These are phyloP conservation scores for Drosophila suboccidentalis DNA, from an alignment of 2,888 invertebrate genomes.

Conservation along the genomic window DNA sequence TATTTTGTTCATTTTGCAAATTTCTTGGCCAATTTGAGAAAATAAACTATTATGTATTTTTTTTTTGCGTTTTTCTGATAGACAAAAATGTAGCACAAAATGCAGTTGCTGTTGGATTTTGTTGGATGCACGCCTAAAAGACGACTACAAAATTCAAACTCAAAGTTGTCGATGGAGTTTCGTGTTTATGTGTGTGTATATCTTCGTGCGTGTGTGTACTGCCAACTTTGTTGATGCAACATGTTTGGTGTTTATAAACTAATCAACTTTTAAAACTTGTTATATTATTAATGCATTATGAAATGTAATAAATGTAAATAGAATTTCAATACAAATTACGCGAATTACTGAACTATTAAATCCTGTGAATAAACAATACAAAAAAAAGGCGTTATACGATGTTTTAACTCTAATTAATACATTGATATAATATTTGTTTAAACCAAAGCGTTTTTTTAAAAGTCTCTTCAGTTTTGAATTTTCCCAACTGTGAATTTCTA, in stretches of 20 bases:
- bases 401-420: too few species aligned
- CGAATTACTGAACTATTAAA: too few species aligned
- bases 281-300: not conserved
- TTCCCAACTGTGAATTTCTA: not conserved
- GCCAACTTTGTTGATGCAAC: constrained; percentile 20
- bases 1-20: not conserved
- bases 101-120: constrained; percentile 5
- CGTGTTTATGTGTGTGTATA: not conserved
- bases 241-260: constrained; percentile 34
- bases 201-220: not conserved
- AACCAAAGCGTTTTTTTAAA: too few species aligned
- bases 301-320: not conserved
- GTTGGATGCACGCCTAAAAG: constrained; percentile 40
- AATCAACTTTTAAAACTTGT: constrained; percentile 6
- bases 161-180: not conserved
- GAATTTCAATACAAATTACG: not conserved
- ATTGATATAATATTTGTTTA: too few species aligned
- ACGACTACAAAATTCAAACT: constrained; percentile 31
- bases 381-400: too few species aligned
- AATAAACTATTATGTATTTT: too few species aligned
- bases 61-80: not conserved
- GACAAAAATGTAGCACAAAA: constrained; percentile 27
- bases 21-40: not conserved
- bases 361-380: too few species aligned
- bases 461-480: too few species aligned